A percentile compares a stretch with the other conserved stretches of the same genome.
These are phyloP conservation scores for Cydia amplana DNA, from an alignment of 1,140 invertebrate genomes.

Conservation along the genomic window DNA sequence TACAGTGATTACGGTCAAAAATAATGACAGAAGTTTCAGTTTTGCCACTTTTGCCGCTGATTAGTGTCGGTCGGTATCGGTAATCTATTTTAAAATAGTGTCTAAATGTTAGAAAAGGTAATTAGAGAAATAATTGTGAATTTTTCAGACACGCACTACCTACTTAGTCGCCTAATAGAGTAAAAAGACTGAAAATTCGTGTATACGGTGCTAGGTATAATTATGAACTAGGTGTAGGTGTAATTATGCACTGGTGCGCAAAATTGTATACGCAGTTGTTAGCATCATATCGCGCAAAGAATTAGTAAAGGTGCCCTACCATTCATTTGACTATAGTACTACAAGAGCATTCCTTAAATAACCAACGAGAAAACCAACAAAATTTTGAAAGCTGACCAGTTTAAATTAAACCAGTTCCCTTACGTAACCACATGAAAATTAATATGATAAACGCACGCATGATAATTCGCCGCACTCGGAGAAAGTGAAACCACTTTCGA, in stretches of 20 bases:
- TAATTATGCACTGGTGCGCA: too few species aligned
- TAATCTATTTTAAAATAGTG: not conserved
- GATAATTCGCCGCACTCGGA: conserved; percentile 22
- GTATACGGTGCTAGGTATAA: too few species aligned
- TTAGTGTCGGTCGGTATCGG: not conserved
- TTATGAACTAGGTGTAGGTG: too few species aligned
- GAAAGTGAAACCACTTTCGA: conserved; percentile 32
- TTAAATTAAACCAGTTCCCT: conserved; percentile 17
- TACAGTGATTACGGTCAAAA: conserved; percentile 7
- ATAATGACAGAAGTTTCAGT: not conserved
- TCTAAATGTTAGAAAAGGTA: not conserved
- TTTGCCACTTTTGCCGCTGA: not conserved
- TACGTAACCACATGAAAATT: conserved; percentile 27
- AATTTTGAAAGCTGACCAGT: conserved; percentile 17
- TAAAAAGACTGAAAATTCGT: too few species aligned
- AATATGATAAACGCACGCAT: conserved; percentile 29
- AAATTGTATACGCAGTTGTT: too few species aligned
- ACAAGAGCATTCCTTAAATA: not conserved
- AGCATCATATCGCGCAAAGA: too few species aligned
- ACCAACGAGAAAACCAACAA: conserved; percentile 14
- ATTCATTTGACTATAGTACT: not conserved
- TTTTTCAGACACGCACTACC: too few species aligned
- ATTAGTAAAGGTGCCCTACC: not conserved
- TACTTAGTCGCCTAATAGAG: too few species aligned
- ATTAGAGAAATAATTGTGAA: not conserved